Evolutionary conservation across 2,888 invertebrate species (phyloP).

Genomic region (Phorcus lineatus): DNA sequence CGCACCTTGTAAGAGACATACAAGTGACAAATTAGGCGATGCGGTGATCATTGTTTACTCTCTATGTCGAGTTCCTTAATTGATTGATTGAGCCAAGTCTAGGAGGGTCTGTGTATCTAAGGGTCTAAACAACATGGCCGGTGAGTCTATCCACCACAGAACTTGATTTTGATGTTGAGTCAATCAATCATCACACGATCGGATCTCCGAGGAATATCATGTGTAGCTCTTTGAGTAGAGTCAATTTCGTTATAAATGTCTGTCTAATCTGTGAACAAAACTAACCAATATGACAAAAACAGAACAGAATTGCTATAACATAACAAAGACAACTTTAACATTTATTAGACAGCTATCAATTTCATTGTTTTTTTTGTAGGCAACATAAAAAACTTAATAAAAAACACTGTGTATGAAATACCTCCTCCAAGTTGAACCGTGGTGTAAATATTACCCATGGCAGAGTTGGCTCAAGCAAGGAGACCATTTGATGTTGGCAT

Average conservation of each 20-base stretch:
- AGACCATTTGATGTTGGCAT: background rate
- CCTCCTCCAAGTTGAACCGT: constrained; percentile 40
- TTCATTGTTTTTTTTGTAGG: background rate
- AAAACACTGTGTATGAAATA: constrained; percentile 19
- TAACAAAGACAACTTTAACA: background rate
- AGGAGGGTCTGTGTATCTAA: no score
- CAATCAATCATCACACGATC: no score
- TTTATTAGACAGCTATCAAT: background rate
- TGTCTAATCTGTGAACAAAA: background rate
- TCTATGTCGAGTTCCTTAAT: no score
- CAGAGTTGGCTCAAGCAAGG: background rate
- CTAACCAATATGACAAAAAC: background rate
- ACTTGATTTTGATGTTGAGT: no score
- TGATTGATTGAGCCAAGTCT: no score
- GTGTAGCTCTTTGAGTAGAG: no score
- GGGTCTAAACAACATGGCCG: no score
- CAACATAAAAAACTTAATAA: constrained; percentile 3
- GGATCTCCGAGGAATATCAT: no score
- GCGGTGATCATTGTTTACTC: no score
- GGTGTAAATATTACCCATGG: constrained; percentile 37
- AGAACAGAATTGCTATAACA: background rate
- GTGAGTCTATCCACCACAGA: no score
- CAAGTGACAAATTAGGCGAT: no score
- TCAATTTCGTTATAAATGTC: background rate
- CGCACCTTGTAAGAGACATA: no score